Conservation (phyloP, 2,113 vertebrate species). For the Brevimyrus niger region DNA sequence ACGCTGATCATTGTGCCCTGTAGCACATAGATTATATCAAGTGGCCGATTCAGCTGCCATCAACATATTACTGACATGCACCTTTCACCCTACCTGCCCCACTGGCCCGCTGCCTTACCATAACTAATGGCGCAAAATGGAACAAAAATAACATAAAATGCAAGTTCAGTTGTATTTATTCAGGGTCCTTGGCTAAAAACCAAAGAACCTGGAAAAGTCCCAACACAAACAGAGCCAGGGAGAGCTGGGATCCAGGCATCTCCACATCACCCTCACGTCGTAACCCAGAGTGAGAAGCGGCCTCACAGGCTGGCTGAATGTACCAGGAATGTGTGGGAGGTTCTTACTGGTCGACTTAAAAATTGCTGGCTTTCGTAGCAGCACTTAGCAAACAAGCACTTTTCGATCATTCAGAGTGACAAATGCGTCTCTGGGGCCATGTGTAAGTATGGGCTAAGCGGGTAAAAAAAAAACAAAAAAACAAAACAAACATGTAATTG, state of each 20-base stretch:
- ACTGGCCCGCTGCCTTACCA: conserved; percentile 22
- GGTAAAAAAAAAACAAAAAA: conserved; percentile 20
- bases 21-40: conserved; percentile 8
- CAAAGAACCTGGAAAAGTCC: conserved; percentile 27
- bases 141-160: conserved; percentile 39
- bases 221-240: not conserved
- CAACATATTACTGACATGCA: not conserved
- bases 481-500: conserved; percentile 20
- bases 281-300: not conserved
- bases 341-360: not conserved
- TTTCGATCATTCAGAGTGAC: not conserved
- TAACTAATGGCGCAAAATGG: conserved; percentile 37
- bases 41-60: conserved; percentile 20
- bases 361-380: not conserved
- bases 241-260: not conserved
- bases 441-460: conserved; percentile 3
- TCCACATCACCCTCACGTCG: not conserved
- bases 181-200: conserved; percentile 28
- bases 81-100: conserved; percentile 11
- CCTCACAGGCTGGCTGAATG: not conserved
- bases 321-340: not conserved
- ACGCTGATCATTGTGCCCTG: not conserved
- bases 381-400: not conserved
- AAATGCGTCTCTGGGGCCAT: not conserved
- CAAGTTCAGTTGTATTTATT: conserved; percentile 32